phyloP scores from a whole-genome alignment of 2,797 vertebrate species.

The Chloroceryle inda region DNA sequence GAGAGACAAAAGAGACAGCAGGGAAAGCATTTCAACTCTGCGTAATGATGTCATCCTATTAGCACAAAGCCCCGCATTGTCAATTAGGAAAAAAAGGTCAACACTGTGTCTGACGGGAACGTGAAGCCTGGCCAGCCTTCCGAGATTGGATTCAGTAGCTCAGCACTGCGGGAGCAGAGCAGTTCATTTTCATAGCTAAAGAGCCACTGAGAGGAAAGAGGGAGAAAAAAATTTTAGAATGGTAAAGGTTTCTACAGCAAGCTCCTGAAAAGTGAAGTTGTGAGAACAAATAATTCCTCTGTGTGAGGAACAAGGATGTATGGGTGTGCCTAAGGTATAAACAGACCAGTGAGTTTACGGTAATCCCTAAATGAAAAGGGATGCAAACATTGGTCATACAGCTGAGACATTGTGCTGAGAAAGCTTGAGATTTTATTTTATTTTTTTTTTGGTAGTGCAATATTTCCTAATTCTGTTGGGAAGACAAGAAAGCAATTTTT shows the following conservation, averaged over 20 bases:
- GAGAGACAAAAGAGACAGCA: constrained; percentile 26
- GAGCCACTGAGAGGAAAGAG: neutral
- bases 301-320: neutral
- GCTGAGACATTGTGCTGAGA: neutral
- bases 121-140: constrained; percentile 1
- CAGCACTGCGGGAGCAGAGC: neutral
- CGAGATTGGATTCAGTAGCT: neutral
- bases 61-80: constrained; percentile 54
- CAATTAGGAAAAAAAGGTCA: constrained; percentile 42
- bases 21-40: constrained; percentile 30
- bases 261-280: neutral
- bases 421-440: neutral
- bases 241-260: neutral
- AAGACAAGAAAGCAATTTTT: constrained; percentile 75
- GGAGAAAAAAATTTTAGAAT: neutral
- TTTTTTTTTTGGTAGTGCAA: neutral
- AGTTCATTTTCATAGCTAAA: neutral
- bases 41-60: constrained; percentile 30
- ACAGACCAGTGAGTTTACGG: constrained; percentile 16
- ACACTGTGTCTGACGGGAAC: neutral
- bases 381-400: constrained; percentile 20
- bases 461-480: constrained; percentile 72
- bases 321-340: constrained; percentile 45
- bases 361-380: constrained; percentile 57
- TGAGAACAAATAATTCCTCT: constrained; percentile 28